Percentiles rank a stretch among this genome's conserved stretches.
Evolutionary conservation across 2,888 invertebrate species (phyloP).

Genomic region (Zaprionus lineosus): DNA sequence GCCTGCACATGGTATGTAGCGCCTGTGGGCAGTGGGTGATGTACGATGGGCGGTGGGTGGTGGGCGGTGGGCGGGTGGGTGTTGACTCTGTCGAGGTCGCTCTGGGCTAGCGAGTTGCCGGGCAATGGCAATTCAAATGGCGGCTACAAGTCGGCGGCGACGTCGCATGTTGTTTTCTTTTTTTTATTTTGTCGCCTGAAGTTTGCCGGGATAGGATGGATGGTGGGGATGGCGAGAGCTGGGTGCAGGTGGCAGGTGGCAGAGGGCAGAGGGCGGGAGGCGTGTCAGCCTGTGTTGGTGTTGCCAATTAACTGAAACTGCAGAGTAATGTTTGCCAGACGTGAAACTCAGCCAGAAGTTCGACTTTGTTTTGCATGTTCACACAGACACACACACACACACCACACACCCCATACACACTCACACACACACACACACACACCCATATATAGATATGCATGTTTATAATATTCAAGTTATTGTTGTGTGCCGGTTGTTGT

Average conservation of each 20-base stretch:
- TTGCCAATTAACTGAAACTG: conserved; percentile 76
- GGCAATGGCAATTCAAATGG: conserved; percentile 65
- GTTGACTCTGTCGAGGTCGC: conserved; percentile 22
- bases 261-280: conserved; percentile 17
- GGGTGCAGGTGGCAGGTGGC: neutral
- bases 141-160: conserved; percentile 69
- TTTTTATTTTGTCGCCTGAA: conserved; percentile 32
- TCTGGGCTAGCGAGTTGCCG: conserved; percentile 49
- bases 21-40: no score
- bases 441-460: no score
- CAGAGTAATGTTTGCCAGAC: conserved; percentile 70
- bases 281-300: conserved; percentile 31
- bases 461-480: conserved; percentile 30
- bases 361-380: conserved; percentile 47
- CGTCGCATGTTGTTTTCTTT: conserved; percentile 51
- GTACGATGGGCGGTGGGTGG: neutral
- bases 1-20: no score
- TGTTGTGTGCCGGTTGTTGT: conserved; percentile 39
- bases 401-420: conserved; percentile 2
- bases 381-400: conserved; percentile 27
- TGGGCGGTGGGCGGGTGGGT: neutral
- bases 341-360: conserved; percentile 39
- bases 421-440: conserved; percentile 1
- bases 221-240: neutral
- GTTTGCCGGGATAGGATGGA: conserved; percentile 42